Evolutionary conservation across 1,140 invertebrate genomes (phyloP), one percentile per base, ranked within the genome.

Genomic region (Rhopalosiphum maidis): DNA sequence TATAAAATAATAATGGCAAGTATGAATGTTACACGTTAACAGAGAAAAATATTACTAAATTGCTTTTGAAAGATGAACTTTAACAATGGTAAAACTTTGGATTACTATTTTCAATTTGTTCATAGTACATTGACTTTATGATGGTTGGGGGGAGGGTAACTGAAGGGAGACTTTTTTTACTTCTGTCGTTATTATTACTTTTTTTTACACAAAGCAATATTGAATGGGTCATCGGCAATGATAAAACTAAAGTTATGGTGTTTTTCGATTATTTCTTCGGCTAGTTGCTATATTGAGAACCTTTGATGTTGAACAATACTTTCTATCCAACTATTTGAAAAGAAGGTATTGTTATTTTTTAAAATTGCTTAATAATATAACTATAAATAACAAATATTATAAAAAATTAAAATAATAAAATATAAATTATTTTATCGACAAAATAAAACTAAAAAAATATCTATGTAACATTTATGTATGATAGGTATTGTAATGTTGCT

Each of bases 81-180:
- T 68, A 90, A 68, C 37, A 90, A 90, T 68, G 89, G 37, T 68
- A 46, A 60, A 90, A 90, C 54, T 90, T 90, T 90, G 37, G 35
- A 90, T 68, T 68, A 43, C 89, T 68, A 68, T 90, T 90, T 90
- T 90, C 89, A 90, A 90, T 90, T 55, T 90, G 54, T 90, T 90
- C 54, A 30, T 68, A 37, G 54, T 41, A 41, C 88, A 60, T 46
- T 68, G 41, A 37, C 9, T 90, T 90, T 68, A 55, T 30, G 89
- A 43, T 7, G 41, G 30, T 30, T 3, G 22, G 21, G 11, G 43
- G 23, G 41, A 60, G 43, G 23, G 41, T 41, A 90, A 41, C 35
- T 25, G 54, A 90, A 54, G 41, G 37, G 86, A 51, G 22, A 43
- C 35, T n/a, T 68, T 90, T 90, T 90, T 90, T 90, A 41, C 54